Percentiles rank a stretch among this genome's conserved stretches.
Conservation (phyloP, 2,888 invertebrate genomes). For the Thera britannica region DNA sequence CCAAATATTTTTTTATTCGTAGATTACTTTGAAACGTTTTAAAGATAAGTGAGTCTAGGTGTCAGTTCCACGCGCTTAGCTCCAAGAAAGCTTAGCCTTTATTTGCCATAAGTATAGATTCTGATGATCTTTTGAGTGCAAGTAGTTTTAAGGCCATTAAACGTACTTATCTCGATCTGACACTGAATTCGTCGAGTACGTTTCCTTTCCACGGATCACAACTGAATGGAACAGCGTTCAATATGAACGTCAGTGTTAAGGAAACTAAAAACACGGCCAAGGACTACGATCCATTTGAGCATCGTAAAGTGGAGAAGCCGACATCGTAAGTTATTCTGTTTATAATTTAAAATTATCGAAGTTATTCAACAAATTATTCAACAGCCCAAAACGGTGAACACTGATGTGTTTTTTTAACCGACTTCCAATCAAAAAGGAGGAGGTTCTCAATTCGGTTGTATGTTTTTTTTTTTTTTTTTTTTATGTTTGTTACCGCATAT, state of each 20-base stretch:
- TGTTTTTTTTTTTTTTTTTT: too few species aligned
- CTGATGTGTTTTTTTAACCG: too few species aligned
- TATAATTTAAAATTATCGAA: not conserved
- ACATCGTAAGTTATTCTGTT: constrained; percentile 70
- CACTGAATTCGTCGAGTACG: constrained; percentile 7
- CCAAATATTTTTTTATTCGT: too few species aligned
- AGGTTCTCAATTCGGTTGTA: too few species aligned
- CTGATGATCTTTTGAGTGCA: not conserved
- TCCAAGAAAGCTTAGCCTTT: too few species aligned
- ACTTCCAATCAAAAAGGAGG: too few species aligned
- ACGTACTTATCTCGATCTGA: constrained; percentile 9
- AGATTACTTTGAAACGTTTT: too few species aligned
- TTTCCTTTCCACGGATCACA: constrained; percentile 33
- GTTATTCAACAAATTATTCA: too few species aligned
- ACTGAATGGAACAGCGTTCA: constrained; percentile 33
- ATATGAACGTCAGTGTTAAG: constrained; percentile 50
- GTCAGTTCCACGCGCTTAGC: too few species aligned
- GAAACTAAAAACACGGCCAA: constrained; percentile 36
- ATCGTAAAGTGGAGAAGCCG: constrained; percentile 75
- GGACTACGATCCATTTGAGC: constrained; percentile 74
- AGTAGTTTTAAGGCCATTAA: constrained; percentile 6
- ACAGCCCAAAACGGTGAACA: too few species aligned
- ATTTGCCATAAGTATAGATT: not conserved
- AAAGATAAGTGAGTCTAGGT: too few species aligned
- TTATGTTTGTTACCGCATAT: too few species aligned